phyloP scores from a whole-genome alignment of 2,113 vertebrate genomes.

The Bubo blakistoni region DNA sequence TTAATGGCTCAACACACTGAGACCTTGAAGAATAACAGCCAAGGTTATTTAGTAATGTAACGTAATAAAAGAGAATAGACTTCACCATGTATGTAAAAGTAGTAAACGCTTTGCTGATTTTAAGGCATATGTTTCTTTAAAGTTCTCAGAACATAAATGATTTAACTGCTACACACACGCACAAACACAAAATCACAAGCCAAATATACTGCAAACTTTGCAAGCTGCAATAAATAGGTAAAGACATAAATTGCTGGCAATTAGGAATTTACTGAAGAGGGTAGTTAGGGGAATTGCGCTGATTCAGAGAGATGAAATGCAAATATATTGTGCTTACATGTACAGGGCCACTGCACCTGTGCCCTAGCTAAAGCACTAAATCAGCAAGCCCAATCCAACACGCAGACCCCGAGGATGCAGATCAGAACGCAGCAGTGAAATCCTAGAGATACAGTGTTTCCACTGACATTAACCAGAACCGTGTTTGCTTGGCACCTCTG shows the following conservation, averaged over 20 bases:
- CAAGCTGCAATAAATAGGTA: conserved; percentile 54
- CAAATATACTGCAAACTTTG: conserved; percentile 43
- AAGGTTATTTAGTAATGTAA: conserved; percentile 70
- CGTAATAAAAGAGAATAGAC: conserved; percentile 37
- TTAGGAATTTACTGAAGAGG: conserved; percentile 66
- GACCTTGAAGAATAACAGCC: conserved; percentile 66
- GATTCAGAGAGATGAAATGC: conserved; percentile 56
- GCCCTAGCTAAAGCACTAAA: neutral
- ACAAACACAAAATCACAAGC: conserved; percentile 26
- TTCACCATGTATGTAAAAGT: conserved; percentile 36
- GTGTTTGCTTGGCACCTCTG: neutral
- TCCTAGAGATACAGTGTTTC: accelerated
- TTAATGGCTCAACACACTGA: conserved; percentile 62
- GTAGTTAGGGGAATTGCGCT: conserved; percentile 43
- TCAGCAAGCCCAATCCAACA: neutral
- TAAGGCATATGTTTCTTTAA: conserved; percentile 49
- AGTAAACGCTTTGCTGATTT: conserved; percentile 45
- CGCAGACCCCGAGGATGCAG: neutral
- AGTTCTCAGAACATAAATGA: conserved; percentile 46
- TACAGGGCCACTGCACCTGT: conserved; percentile 30
- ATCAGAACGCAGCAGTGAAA: neutral
- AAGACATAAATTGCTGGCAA: conserved; percentile 68
- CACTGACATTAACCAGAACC: neutral
- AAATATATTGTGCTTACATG: conserved; percentile 39
- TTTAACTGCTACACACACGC: conserved; percentile 14